Evolutionary conservation across 2,797 vertebrate genomes (phyloP).

Genomic region (Leptodactylus fallax): DNA sequence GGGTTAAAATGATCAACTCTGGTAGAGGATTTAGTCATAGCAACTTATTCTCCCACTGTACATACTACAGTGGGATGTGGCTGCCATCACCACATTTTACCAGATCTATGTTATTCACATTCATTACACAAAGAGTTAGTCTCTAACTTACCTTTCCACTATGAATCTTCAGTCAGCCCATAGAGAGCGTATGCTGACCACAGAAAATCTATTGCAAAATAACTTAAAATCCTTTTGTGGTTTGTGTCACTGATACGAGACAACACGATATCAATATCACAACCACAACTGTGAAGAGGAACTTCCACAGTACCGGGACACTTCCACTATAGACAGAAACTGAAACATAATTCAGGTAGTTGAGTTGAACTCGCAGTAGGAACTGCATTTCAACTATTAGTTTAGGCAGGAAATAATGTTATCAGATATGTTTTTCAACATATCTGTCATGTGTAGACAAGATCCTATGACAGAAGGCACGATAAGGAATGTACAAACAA

Average conservation of each 20-base stretch:
- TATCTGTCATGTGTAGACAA: slow-evolving; percentile 27
- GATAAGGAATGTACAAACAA: not conserved
- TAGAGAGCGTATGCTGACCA: slow-evolving; percentile 13
- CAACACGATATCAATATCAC: slow-evolving; percentile 39
- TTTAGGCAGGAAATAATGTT: not conserved
- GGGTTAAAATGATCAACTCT: too few species aligned
- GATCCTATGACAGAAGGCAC: not conserved
- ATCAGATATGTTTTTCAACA: slow-evolving; percentile 46
- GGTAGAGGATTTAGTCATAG: not conserved
- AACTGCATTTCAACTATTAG: slow-evolving; percentile 23
- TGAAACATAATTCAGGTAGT: slow-evolving; percentile 14
- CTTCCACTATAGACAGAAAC: slow-evolving; percentile 34
- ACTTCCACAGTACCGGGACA: not conserved
- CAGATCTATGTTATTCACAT: not conserved
- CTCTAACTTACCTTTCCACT: slow-evolving; percentile 46
- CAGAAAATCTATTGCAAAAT: slow-evolving; percentile 26
- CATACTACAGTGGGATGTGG: not conserved
- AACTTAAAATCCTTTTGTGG: slow-evolving; percentile 29
- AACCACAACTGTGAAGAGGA: slow-evolving; percentile 22
- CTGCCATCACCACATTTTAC: not conserved
- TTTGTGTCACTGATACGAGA: slow-evolving; percentile 16
- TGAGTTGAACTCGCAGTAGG: slow-evolving; percentile 14
- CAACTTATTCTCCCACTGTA: not conserved
- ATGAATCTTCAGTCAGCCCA: slow-evolving; percentile 37
- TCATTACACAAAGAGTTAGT: not conserved